Base-by-base conservation (phyloP, 1,140 invertebrate genomes). In the Magallana ariakensis region DNA sequence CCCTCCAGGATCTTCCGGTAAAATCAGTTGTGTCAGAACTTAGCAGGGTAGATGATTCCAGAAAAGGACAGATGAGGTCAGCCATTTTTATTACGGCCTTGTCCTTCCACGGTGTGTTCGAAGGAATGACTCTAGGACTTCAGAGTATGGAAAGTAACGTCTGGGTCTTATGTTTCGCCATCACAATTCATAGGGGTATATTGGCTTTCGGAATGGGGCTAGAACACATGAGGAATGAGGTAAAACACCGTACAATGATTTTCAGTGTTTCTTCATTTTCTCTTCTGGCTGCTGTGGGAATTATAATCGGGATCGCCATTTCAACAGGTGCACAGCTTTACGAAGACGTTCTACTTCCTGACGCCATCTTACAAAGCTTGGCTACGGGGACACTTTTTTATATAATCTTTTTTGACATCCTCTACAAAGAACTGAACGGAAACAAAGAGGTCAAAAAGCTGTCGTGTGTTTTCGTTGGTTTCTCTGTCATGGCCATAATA, bases 381-480 rank as follows among this genome's bases (percentile, higher is more conserved):
- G 97, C 98, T 15, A 97, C 97, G 16, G 98, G 98, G 53, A 99
- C 98, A 2, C 96, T 99, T 57, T 95, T 99, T 0, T 99, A 98
- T 94, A 97, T 99, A 62, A 98, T 97, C 0, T 97, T 98, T 80
- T 97, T 98, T 92, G 98, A 99, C 95, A 97, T 99, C 75, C 94
- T 99, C 55, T 98, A 94, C 58, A 95, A 95, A 89, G 95, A 95
- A 89, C 85, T 95, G 55, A 90, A 92, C 66, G 92, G 92, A 13
- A 91, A 92, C 58, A 91, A 92, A 46, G 92, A 92, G 60, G 86
- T 93, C 26, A 93, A 92, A 83, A 91, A 93, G 85, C 91, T 94
- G 16, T 93, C 92, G 0, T 93, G 92, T 83, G 91, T 91, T 4
- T 93, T 94, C 83, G 92, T 94, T 5, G 93, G 93, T 10, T 94